These are phyloP conservation scores for Malacoctenus gilli DNA, from an alignment of 2,797 vertebrate genomes.

Conservation along the genomic window DNA sequence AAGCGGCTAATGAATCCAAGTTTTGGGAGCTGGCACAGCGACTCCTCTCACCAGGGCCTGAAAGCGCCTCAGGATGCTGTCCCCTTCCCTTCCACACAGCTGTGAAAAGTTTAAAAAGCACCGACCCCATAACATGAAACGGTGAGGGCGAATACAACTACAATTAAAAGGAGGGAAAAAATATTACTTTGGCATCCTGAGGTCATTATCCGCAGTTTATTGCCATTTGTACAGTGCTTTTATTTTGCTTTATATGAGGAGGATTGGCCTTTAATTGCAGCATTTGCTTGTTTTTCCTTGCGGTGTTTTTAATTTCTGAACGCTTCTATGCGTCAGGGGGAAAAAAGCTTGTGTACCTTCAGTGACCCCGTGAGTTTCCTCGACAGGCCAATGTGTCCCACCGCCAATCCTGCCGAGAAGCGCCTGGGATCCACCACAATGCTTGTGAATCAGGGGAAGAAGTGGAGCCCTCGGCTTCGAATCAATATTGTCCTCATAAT, in stretches of 20 bases:
- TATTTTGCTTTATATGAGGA: constrained; percentile 82
- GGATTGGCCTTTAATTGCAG: constrained; percentile 78
- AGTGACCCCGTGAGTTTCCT: constrained; percentile 66
- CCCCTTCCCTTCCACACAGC: constrained; percentile 78
- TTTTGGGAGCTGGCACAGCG: constrained; percentile 79
- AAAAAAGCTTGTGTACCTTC: constrained; percentile 65
- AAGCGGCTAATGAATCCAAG: constrained; percentile 83
- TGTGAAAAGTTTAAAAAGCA: constrained; percentile 81
- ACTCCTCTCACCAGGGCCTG: constrained; percentile 70
- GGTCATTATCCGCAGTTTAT: constrained; percentile 84
- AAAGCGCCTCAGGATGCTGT: constrained; percentile 80
- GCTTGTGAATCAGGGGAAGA: constrained; percentile 28
- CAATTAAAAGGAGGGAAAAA: constrained; percentile 77
- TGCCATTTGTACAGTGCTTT: constrained; percentile 81
- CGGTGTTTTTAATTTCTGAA: constrained; percentile 73
- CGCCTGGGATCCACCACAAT: constrained; percentile 39
- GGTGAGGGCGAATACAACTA: constrained; percentile 75
- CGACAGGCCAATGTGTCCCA: constrained; percentile 35
- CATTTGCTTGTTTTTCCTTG: constrained; percentile 78
- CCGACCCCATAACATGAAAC: constrained; percentile 81
- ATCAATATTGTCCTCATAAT: constrained; percentile 38
- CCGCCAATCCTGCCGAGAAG: constrained; percentile 35
- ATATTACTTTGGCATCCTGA: constrained; percentile 83
- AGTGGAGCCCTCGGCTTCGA: constrained; percentile 27
- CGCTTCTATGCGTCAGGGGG: constrained; percentile 54